These are phyloP conservation scores for Paraescarpia echinospica DNA, from an alignment of 1,140 invertebrate species.

Conservation along the genomic window DNA sequence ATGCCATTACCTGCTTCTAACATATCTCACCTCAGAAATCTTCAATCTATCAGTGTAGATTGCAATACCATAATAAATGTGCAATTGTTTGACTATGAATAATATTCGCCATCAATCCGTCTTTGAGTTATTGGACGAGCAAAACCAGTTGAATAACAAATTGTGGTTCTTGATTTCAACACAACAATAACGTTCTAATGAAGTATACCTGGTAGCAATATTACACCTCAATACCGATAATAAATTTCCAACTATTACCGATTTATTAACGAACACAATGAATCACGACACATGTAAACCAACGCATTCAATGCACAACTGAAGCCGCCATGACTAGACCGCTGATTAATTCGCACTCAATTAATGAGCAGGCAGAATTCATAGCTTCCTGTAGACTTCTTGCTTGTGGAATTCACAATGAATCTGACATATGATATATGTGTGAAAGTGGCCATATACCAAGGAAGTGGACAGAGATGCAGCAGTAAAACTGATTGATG, in stretches of 20 bases:
- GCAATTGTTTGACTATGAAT: not conserved
- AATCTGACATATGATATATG: not conserved
- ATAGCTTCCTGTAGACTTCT: not conserved
- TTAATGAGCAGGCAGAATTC: not conserved
- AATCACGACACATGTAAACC: not conserved
- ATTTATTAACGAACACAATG: not conserved
- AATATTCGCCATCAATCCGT: not conserved
- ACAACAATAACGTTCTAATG: not conserved
- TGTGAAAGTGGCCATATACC: not conserved
- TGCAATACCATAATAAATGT: not conserved
- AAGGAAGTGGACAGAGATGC: not conserved
- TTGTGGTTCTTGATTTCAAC: not conserved
- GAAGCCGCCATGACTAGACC: not conserved
- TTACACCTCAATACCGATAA: too few relatives aligned
- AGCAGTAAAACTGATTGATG: slow-evolving; percentile 1
- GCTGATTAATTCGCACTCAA: not conserved
- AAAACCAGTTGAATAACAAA: not conserved
- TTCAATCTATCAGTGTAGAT: not conserved
- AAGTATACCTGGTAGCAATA: too few relatives aligned
- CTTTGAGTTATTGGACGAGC: not conserved
- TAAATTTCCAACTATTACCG: not conserved
- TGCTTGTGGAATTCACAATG: not conserved
- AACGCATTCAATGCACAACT: not conserved
- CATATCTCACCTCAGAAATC: not conserved
- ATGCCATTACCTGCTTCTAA: not conserved